phyloP scores from a whole-genome alignment of 2,797 vertebrate genomes.

The Pangasius krempfi region DNA sequence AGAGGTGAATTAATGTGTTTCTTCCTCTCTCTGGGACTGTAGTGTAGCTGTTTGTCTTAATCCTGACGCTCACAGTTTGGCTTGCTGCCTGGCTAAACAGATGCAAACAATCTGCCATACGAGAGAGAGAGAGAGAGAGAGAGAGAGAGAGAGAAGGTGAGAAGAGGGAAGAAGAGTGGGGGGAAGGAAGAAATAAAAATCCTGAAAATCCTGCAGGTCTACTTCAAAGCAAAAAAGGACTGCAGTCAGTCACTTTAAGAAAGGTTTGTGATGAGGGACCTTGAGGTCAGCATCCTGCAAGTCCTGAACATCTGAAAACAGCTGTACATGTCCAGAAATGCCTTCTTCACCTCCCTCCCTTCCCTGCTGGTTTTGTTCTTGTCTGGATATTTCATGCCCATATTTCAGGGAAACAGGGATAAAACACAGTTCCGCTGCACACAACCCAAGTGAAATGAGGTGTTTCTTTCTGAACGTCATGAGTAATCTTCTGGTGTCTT shows the following conservation, averaged over 20 bases:
- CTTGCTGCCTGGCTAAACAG: slow-evolving; percentile 64
- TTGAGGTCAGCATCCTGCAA: slow-evolving; percentile 33
- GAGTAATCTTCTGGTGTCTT: background rate
- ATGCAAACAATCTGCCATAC: slow-evolving; percentile 63
- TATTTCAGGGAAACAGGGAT: background rate
- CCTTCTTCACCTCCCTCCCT: background rate
- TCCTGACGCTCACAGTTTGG: slow-evolving; percentile 66
- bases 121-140: slow-evolving; percentile 9
- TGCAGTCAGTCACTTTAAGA: slow-evolving; percentile 18
- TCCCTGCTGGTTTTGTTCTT: background rate
- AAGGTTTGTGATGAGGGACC: slow-evolving; percentile 33
- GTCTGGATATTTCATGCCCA: background rate
- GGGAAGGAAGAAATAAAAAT: slow-evolving; percentile 42
- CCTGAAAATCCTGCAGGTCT: slow-evolving; percentile 50
- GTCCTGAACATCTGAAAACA: slow-evolving; percentile 43
- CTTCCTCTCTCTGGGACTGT: slow-evolving; percentile 63
- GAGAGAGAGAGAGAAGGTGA: background rate
- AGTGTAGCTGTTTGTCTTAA: slow-evolving; percentile 68
- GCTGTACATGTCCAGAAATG: slow-evolving; percentile 46
- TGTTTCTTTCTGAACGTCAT: background rate
- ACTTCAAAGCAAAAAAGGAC: slow-evolving; percentile 60
- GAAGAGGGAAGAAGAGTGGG: background rate
- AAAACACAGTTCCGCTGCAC: background rate
- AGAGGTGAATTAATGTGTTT: slow-evolving; percentile 65
- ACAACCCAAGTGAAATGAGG: background rate